Base-by-base conservation (phyloP, 2,113 vertebrate species). In the Melanotaenia duboulayi region DNA sequence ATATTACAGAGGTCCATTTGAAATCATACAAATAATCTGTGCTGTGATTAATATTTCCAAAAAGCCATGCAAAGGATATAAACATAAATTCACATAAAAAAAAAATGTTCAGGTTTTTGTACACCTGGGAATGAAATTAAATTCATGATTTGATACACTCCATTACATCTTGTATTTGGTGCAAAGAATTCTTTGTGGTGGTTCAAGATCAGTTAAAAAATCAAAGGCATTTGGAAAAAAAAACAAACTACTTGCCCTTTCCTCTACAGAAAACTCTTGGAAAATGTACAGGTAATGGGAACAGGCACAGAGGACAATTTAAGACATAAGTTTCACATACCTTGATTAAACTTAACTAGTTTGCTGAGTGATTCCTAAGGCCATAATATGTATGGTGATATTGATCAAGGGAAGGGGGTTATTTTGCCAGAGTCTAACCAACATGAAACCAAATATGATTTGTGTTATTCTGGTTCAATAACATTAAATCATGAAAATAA, bases 1-100 rank as follows among this genome's bases (percentile, higher is more conserved):
- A 91, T 94, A 92, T 92, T 94, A 94, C 93, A 95, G 89, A 93
- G 88, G 89, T 94, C 90, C 91, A 92, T 94, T 91, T 92, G 88
- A 94, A 94, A 93, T 89, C 90, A 93, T 95, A 94, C 93, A 94
- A 94, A 94, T 91, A 90, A 87, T 90, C 90, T 94, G 92, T 95
- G 92, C 91, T 94, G 89, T 92, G 89, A 90, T 90, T 93, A 92
- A 90, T 87, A 91, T 91, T 89, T 92, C 90, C 90, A 92, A 92
- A 65, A 87, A 54, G 81, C 86, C 93, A 93, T 93, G 93, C 92
- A 92, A 91, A 89, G 83, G 86, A 88, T 86, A 90, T 65, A 70
- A 90, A 93, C 74, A 87, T 48, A 88, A 85, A 85, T 56, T 88
- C 82, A 91, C 85, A 84, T 78, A 77, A 85, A 76, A n/a, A 90